Evolutionary conservation across 2,797 vertebrate species (phyloP).

Genomic region (Phyllotis vaccarum): DNA sequence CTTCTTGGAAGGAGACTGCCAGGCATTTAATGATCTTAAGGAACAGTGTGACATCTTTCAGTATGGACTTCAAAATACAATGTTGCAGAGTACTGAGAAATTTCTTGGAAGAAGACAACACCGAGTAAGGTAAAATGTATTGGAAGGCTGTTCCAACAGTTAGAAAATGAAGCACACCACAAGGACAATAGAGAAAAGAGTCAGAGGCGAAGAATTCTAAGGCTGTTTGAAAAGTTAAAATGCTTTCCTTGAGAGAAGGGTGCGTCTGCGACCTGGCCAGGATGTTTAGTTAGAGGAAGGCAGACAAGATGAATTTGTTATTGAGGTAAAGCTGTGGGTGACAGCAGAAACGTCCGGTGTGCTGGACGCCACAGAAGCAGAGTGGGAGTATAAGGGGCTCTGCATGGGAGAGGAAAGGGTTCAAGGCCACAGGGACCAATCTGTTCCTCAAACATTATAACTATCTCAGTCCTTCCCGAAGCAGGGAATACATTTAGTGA

Average conservation of each 20-base stretch:
- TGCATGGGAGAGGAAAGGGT: rapidly evolving
- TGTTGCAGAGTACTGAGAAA: background rate
- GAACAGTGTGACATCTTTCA: too few species aligned
- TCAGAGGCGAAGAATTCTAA: background rate
- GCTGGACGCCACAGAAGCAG: background rate
- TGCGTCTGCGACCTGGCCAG: background rate
- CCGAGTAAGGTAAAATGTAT: background rate
- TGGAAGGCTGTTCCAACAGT: background rate
- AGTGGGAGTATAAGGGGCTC: background rate
- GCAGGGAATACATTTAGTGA: too few species aligned
- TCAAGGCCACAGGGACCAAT: background rate
- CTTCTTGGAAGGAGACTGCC: background rate
- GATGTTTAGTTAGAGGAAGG: background rate
- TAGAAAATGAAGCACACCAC: background rate
- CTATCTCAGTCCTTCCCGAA: too few species aligned
- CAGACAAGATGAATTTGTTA: background rate
- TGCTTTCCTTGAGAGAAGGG: background rate
- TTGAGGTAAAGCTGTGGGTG: background rate
- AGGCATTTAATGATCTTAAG: background rate
- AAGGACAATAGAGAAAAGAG: background rate
- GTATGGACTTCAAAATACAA: background rate
- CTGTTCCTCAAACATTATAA: background rate
- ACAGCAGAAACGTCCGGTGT: background rate
- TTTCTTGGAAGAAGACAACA: background rate
- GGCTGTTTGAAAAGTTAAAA: background rate